Base-by-base conservation (phyloP, 2,113 vertebrate species). In the Saccopteryx bilineata region DNA sequence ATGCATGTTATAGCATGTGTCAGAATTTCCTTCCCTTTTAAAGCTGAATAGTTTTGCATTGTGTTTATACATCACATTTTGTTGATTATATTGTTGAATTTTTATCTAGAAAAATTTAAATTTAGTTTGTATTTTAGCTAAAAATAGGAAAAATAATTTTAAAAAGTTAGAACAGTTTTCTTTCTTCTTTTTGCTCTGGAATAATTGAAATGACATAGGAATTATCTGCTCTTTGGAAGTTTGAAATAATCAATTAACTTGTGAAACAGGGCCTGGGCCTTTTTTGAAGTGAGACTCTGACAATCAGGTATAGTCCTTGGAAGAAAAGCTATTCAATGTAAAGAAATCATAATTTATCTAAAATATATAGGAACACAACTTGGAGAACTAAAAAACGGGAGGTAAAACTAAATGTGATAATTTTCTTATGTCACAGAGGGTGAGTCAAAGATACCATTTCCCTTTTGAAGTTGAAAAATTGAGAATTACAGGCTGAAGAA, bases 401-500 rank as follows among this genome's bases (percentile, higher is more conserved):
- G 52, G 58, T 39, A 84, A 92, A 31, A 72, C 39, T 74, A 82
- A 87, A 72, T 33, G 48, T 87, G 75, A 87, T 52, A 12, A 39
- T 78, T 90, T 95, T 76, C 56, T 86, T 66, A 33, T 90, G 72
- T 96, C n/a, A 68, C 63, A 68, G 56, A 68, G 50, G 56, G 65
- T 83, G 58, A 87, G 82, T 92, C 39, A 87, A 72, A 95, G 63
- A 93, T 56, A 95, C 12, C 13, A 24, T 78, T 90, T 94, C 39
- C 85, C 50, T 92, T 86, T 79, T 82, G 39, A 96, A 84, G 28
- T 79, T 90, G 50, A 79, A 95, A 86, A 95, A 83, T 46, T 87
- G 65, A 92, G 61, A 92, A 61, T 87, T 91, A 72, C 17, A 88
- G 31, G 26, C 31, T 56, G 71, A 78, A 61, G n/a, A 17, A 75